Evolutionary conservation across 2,113 vertebrate genomes (phyloP).

Genomic region (Lampris incognitus): DNA sequence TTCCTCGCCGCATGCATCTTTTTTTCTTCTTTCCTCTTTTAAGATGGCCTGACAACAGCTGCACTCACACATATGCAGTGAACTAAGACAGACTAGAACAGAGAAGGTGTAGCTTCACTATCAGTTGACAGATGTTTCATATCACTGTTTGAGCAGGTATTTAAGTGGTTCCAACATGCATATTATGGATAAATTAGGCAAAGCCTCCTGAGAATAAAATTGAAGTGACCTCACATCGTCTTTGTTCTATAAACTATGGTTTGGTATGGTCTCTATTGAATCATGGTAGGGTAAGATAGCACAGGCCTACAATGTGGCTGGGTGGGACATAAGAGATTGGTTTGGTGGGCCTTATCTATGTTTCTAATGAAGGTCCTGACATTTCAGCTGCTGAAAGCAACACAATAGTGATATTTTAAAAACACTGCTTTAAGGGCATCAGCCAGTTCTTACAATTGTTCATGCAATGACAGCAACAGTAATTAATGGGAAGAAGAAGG

Average conservation of each 20-base stretch:
- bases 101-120: neutral
- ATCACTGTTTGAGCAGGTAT: conserved; percentile 5
- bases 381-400: neutral
- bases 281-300: neutral
- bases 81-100: conserved; percentile 55
- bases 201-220: neutral
- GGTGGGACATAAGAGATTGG: neutral
- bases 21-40: conserved; percentile 84
- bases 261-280: neutral
- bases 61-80: conserved; percentile 66
- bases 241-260: conserved; percentile 1
- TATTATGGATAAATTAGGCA: neutral
- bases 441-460: neutral
- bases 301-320: neutral
- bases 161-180: conserved; percentile 11
- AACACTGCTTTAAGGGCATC: neutral
- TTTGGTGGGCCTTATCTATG: neutral
- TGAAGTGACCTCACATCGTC: neutral
- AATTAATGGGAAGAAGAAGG: neutral
- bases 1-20: conserved; percentile 79
- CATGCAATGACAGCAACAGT: conserved; percentile 1
- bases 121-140: conserved; percentile 36
- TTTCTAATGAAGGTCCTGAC: neutral
- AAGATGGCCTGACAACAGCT: conserved; percentile 80
- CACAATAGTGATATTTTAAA: neutral